Evolutionary conservation across 2,113 vertebrate genomes (phyloP).

Genomic region (Siphamia tubifer): DNA sequence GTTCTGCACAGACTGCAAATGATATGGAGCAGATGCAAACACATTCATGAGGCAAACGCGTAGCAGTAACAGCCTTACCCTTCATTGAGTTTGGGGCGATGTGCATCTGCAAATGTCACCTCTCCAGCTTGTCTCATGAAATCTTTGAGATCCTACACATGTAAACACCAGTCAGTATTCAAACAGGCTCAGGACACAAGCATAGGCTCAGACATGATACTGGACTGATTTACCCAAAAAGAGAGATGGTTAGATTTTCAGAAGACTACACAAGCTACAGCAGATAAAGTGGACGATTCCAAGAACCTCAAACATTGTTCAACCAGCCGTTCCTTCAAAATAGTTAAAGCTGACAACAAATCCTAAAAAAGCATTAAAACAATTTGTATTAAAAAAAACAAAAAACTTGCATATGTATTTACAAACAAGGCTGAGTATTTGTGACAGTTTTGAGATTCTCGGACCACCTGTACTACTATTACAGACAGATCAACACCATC

Average conservation of each 20-base stretch:
- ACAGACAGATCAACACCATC: constrained; percentile 80
- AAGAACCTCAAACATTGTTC: constrained; percentile 54
- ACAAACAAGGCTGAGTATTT: background rate
- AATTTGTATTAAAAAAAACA: background rate
- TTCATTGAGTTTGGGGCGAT: constrained; percentile 95
- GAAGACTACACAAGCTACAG: constrained; percentile 59
- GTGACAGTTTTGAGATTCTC: constrained; percentile 61
- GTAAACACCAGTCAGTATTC: constrained; percentile 78
- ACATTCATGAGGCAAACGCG: background rate
- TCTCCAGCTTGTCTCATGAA: constrained; percentile 99
- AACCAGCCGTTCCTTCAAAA: background rate
- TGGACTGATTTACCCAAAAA: constrained; percentile 80
- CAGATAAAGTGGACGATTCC: constrained; percentile 54
- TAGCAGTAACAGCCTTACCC: constrained; percentile 78
- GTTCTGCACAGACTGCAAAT: background rate
- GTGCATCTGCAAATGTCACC: constrained; percentile 97
- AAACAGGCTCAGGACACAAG: constrained; percentile 21
- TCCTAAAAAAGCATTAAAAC: background rate
- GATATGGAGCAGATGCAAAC: background rate
- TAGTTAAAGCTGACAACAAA: background rate
- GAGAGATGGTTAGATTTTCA: constrained; percentile 71
- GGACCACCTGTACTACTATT: constrained; percentile 51
- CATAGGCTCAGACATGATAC: constrained; percentile 49
- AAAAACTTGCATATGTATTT: background rate
- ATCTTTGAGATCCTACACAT: constrained; percentile 97